These are phyloP conservation scores for Contarinia nasturtii DNA, from an alignment of 1,140 invertebrate genomes.

Conservation along the genomic window DNA sequence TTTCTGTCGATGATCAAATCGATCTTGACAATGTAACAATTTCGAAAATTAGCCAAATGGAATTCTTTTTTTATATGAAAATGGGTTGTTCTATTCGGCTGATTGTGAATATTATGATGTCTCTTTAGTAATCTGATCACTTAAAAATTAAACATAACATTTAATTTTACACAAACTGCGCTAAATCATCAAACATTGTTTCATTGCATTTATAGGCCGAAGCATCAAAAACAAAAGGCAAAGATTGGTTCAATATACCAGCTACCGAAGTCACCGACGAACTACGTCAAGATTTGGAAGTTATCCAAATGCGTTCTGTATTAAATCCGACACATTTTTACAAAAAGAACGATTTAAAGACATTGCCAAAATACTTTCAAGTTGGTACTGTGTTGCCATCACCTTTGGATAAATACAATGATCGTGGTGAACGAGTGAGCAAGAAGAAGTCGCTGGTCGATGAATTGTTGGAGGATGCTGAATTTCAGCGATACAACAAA, in stretches of 20 bases:
- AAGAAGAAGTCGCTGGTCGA: constrained; percentile 80
- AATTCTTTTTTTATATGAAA: constrained; percentile 3
- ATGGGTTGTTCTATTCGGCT: constrained; percentile 3
- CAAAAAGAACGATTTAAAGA: constrained; percentile 76
- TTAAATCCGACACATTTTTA: constrained; percentile 86
- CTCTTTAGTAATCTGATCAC: constrained; percentile 23
- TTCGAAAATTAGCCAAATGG: no score
- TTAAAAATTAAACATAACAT: no score
- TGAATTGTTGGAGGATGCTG: constrained; percentile 73
- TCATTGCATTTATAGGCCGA: constrained; percentile 28
- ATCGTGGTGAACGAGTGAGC: constrained; percentile 65
- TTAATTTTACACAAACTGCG: no score
- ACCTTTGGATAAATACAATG: constrained; percentile 48
- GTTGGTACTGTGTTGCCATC: constrained; percentile 59
- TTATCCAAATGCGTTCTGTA: constrained; percentile 81
- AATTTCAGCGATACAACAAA: constrained; percentile 73
- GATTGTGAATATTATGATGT: constrained; percentile 12
- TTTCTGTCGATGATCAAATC: no score
- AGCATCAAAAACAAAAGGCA: constrained; percentile 59
- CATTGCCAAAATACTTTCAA: constrained; percentile 82
- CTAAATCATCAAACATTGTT: no score
- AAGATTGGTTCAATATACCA: constrained; percentile 71
- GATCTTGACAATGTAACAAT: no score
- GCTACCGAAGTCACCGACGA: constrained; percentile 78
- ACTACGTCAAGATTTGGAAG: constrained; percentile 63